phyloP scores from a whole-genome alignment of 1,140 invertebrate species.

The Phymastichus coffea region DNA sequence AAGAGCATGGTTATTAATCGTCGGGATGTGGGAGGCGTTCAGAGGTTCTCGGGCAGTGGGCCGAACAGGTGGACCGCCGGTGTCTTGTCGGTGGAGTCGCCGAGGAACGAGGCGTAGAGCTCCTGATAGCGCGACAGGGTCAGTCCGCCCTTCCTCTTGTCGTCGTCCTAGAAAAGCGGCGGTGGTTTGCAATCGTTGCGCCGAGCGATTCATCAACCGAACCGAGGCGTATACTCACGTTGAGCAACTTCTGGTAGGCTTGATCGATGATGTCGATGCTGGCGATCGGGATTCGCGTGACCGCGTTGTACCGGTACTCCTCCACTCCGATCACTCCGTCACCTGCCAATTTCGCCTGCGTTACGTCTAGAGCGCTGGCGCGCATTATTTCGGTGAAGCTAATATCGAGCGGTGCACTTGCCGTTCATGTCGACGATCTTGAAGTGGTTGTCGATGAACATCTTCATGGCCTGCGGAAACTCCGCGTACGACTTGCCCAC shows the following conservation, averaged over 20 bases:
- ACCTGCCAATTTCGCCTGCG: too few species aligned
- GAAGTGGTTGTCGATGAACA: slow-evolving; percentile 81
- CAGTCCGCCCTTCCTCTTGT: slow-evolving; percentile 73
- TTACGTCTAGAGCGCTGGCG: too few species aligned
- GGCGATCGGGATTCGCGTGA: slow-evolving; percentile 74
- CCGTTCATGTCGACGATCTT: slow-evolving; percentile 77
- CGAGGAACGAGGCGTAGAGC: slow-evolving; percentile 78
- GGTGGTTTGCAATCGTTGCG: too few species aligned
- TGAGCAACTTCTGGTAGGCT: slow-evolving; percentile 73
- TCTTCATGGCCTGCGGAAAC: slow-evolving; percentile 78
- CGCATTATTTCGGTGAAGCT: not conserved
- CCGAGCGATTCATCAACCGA: too few species aligned
- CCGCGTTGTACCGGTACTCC: slow-evolving; percentile 80
- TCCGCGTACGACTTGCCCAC: slow-evolving; percentile 76
- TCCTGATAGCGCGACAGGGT: slow-evolving; percentile 77
- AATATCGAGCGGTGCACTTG: slow-evolving; percentile 31
- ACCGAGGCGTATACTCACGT: slow-evolving; percentile 68
- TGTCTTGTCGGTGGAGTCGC: slow-evolving; percentile 71
- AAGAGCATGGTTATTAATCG: too few species aligned
- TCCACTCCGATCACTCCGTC: slow-evolving; percentile 77
- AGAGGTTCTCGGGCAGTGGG: slow-evolving; percentile 59
- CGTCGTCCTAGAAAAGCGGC: slow-evolving; percentile 66
- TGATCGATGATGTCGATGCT: slow-evolving; percentile 74
- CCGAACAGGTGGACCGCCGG: slow-evolving; percentile 77
- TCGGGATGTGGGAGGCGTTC: too few species aligned